phyloP scores from a whole-genome alignment of 2,888 invertebrate genomes.

The Chydorus sphaericus region DNA sequence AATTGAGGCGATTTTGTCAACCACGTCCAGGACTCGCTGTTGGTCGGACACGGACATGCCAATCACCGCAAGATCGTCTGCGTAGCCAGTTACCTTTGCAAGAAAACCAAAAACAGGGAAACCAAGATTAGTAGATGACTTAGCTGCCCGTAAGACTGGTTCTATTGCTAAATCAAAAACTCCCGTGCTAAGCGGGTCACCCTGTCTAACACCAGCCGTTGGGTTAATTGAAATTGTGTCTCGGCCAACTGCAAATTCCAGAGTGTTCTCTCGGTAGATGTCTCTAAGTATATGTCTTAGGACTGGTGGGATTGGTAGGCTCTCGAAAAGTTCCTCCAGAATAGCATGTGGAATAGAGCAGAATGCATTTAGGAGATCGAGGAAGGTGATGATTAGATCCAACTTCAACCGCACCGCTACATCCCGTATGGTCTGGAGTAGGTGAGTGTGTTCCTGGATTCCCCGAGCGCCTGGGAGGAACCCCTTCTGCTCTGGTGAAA shows the following conservation, averaged over 20 bases:
- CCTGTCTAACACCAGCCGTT: not conserved
- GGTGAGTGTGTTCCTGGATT: not conserved
- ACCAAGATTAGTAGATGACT: not conserved
- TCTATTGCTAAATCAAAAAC: not conserved
- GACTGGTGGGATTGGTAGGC: not conserved
- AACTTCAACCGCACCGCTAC: no score
- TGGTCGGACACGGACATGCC: not conserved
- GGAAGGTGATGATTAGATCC: not conserved
- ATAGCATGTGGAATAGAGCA: not conserved
- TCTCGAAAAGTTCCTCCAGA: not conserved
- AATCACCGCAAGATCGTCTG: not conserved
- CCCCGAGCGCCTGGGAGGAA: not conserved
- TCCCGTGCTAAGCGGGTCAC: not conserved
- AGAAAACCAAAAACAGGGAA: not conserved
- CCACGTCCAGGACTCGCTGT: not conserved
- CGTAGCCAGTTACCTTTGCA: not conserved
- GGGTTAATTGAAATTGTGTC: not conserved
- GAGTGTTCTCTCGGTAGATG: not conserved
- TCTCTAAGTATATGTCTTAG: not conserved
- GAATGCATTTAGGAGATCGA: not conserved
- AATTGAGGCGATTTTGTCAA: not conserved
- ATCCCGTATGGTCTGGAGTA: no score
- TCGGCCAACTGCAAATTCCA: not conserved
- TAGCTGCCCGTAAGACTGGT: not conserved
- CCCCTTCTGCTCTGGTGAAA: no score